These are phyloP conservation scores for Petrocephalus sullivani DNA, from an alignment of 2,797 vertebrate genomes.

Conservation along the genomic window DNA sequence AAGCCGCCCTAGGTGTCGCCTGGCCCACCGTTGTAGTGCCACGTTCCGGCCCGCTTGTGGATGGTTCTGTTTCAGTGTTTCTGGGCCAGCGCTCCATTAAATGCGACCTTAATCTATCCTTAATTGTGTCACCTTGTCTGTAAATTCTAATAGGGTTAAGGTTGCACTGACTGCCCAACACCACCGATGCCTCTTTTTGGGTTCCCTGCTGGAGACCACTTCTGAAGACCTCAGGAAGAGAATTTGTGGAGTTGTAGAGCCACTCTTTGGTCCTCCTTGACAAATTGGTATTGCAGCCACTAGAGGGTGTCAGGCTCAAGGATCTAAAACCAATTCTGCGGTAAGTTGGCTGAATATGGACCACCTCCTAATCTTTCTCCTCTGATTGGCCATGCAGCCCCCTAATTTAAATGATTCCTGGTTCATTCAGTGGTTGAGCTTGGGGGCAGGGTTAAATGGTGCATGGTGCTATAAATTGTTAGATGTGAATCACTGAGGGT, in stretches of 20 bases:
- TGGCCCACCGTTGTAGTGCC: background rate
- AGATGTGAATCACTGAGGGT: background rate
- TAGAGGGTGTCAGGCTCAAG: background rate
- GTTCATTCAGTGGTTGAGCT: background rate
- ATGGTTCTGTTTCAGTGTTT: background rate
- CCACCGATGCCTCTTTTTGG: background rate
- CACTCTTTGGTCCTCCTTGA: background rate
- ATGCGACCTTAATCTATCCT: background rate
- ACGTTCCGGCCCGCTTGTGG: background rate
- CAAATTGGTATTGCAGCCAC: background rate
- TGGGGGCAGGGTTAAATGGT: background rate
- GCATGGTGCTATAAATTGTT: background rate
- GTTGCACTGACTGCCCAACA: background rate
- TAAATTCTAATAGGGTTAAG: no score
- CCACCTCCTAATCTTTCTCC: background rate
- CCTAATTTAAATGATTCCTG: no score
- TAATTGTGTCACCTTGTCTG: background rate
- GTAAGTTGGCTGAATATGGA: background rate
- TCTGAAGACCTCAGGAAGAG: background rate
- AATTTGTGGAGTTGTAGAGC: background rate
- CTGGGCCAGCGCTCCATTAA: background rate
- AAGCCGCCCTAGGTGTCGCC: background rate
- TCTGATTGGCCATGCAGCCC: background rate
- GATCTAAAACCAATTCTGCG: background rate
- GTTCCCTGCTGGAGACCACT: background rate